Evolutionary conservation across 2,113 vertebrate species (phyloP).

Genomic region (Plectropomus leopardus): DNA sequence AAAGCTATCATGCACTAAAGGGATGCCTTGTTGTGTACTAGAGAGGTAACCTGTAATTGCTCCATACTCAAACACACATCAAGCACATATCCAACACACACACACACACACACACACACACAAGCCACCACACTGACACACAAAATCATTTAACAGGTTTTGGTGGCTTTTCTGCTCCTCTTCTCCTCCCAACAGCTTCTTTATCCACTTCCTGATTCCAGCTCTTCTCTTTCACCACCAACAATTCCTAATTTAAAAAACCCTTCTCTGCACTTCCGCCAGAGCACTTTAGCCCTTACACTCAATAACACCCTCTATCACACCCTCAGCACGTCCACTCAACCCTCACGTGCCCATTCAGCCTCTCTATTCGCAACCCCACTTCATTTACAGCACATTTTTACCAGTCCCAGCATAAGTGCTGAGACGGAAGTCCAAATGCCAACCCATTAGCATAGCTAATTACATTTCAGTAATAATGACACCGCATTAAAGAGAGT

Average conservation of each 20-base stretch:
- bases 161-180: conserved; percentile 47
- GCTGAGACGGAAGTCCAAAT: conserved; percentile 81
- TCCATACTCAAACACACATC: conserved; percentile 29
- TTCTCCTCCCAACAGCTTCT: conserved; percentile 49
- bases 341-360: conserved; percentile 71
- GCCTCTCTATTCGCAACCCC: conserved; percentile 58
- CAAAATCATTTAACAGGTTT: conserved; percentile 61
- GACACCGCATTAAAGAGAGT: conserved; percentile 80
- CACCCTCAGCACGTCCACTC: conserved; percentile 64
- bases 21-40: conserved; percentile 54
- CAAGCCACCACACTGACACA: conserved; percentile 41
- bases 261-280: conserved; percentile 64
- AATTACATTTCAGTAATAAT: conserved; percentile 85
- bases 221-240: conserved; percentile 66
- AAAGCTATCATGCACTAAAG: conserved; percentile 66
- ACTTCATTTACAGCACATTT: conserved; percentile 76
- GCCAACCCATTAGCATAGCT: conserved; percentile 83
- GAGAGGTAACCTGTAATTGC: conserved; percentile 50
- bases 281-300: conserved; percentile 67
- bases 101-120: conserved; percentile 29
- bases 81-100: conserved; percentile 27
- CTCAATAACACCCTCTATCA: conserved; percentile 73
- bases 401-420: conserved; percentile 68
- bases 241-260: conserved; percentile 74
- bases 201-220: conserved; percentile 67